Percentiles rank a stretch among this genome's conserved stretches.
phyloP scores from a whole-genome alignment of 1,140 invertebrate species.

The Neuroterus valhalla region DNA sequence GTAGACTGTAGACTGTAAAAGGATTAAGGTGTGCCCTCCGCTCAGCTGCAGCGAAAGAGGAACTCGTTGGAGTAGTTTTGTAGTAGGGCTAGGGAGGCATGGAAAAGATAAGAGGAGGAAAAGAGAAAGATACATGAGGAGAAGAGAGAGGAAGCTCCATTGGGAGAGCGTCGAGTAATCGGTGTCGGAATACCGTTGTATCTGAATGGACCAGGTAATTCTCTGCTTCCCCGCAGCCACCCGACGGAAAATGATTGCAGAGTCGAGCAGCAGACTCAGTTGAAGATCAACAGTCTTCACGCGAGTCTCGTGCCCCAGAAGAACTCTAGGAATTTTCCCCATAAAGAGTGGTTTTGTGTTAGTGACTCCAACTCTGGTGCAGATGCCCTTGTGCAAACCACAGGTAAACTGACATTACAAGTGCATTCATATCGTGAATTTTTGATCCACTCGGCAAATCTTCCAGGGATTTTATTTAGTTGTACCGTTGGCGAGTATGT shows the following conservation, averaged over 20 bases:
- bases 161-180: constrained; percentile 56
- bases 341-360: not conserved
- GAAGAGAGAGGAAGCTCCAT: constrained; percentile 38
- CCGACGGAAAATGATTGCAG: constrained; percentile 36
- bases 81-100: not conserved
- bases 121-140: constrained; percentile 37
- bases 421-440: no score
- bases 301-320: constrained; percentile 32
- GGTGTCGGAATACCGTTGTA: constrained; percentile 73
- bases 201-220: constrained; percentile 65
- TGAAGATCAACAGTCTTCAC: constrained; percentile 43
- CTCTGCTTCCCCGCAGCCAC: constrained; percentile 59
- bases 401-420: no score
- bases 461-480: no score
- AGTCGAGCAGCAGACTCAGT: constrained; percentile 41
- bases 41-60: constrained; percentile 24
- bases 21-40: constrained; percentile 35
- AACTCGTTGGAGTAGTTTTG: constrained; percentile 5
- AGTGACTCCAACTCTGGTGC: not conserved
- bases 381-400: no score
- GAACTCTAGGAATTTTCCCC: not conserved
- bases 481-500: no score
- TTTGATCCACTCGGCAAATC: no score
- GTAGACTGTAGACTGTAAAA: not conserved
- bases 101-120: constrained; percentile 28